phyloP scores from a whole-genome alignment of 2,888 invertebrate genomes.

The Campaea margaritaria region DNA sequence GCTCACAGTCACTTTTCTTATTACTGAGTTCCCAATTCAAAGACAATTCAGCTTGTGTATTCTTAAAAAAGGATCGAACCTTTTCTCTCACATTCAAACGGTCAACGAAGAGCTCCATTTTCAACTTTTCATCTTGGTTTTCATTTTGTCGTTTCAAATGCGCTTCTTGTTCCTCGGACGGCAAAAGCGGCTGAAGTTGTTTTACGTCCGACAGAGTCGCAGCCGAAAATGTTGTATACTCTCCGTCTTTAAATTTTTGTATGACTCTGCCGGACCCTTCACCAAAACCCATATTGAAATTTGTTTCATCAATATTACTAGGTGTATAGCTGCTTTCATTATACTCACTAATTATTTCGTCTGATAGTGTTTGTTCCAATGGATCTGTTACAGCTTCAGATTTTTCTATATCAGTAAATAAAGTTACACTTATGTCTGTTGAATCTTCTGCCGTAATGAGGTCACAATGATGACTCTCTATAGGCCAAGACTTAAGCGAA shows the following conservation, averaged over 20 bases:
- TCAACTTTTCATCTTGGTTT: conserved; percentile 49
- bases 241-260: conserved; percentile 74
- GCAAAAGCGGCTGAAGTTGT: conserved; percentile 80
- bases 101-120: conserved; percentile 52
- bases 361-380: conserved; percentile 59
- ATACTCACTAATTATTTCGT: conserved; percentile 65
- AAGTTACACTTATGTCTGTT: conserved; percentile 42
- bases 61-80: conserved; percentile 69
- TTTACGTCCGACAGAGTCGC: conserved; percentile 86
- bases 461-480: conserved; percentile 41
- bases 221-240: conserved; percentile 79
- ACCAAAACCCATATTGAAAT: conserved; percentile 85
- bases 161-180: conserved; percentile 58
- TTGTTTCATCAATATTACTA: conserved; percentile 62
- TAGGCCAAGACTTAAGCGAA: conserved; percentile 66
- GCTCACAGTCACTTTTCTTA: conserved; percentile 42
- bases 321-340: conserved; percentile 49
- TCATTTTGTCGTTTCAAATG: conserved; percentile 11
- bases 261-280: conserved; percentile 85
- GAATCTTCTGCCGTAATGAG: conserved; percentile 27
- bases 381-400: conserved; percentile 49
- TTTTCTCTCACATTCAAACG: conserved; percentile 66
- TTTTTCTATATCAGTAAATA: conserved; percentile 55
- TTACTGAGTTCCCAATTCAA: conserved; percentile 50
- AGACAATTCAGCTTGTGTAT: conserved; percentile 60